Percentiles rank a stretch among this genome's conserved stretches.
These are phyloP conservation scores for Sebastes diaconus DNA, from an alignment of 2,797 vertebrate species.

Conservation along the genomic window DNA sequence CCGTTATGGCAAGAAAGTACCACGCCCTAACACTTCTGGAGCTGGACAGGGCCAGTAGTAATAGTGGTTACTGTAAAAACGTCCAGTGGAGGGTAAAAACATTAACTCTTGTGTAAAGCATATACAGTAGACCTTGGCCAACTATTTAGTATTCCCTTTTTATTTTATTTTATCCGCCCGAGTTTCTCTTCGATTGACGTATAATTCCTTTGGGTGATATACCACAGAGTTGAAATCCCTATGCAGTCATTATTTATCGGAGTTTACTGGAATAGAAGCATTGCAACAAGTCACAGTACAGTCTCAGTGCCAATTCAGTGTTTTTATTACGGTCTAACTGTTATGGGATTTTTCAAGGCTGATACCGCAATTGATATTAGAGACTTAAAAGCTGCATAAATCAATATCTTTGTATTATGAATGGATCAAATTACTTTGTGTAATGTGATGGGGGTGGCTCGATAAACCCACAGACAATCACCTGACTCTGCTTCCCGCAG, in stretches of 20 bases:
- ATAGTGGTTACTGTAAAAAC: not conserved
- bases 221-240: not conserved
- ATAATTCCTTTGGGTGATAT: not conserved
- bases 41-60: not conserved
- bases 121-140: not conserved
- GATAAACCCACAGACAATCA: not conserved
- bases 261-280: not conserved
- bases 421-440: not conserved
- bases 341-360: not conserved
- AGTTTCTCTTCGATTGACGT: not conserved
- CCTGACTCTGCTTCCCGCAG: not conserved
- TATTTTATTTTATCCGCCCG: not conserved
- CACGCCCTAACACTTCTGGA: slow-evolving; percentile 30
- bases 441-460: not conserved
- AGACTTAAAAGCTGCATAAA: not conserved
- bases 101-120: not conserved
- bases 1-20: slow-evolving; percentile 1
- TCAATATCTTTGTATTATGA: not conserved
- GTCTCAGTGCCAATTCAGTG: not conserved
- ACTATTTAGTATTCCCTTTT: not conserved
- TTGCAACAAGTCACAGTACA: not conserved
- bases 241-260: not conserved
- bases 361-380: not conserved
- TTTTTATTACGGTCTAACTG: not conserved
- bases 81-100: not conserved